phyloP scores from a whole-genome alignment of 2,797 vertebrate genomes.

The Oceanodroma leucorhoa region DNA sequence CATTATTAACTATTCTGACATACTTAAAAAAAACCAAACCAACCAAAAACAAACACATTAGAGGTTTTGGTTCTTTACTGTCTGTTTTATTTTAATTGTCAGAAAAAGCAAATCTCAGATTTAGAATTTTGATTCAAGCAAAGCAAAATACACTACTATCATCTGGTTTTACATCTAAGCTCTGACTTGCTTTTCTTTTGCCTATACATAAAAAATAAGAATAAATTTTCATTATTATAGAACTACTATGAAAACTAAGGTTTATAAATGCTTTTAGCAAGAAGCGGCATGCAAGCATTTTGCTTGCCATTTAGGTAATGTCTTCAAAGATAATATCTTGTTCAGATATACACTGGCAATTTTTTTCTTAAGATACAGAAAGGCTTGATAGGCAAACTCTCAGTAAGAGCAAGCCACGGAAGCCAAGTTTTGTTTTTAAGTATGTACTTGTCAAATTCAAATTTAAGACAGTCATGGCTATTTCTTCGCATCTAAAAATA shows the following conservation, averaged over 20 bases:
- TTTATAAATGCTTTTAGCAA: neutral
- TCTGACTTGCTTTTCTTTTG: neutral
- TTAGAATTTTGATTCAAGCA: neutral
- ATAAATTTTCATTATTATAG: neutral
- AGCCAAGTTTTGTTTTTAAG: neutral
- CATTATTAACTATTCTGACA: neutral
- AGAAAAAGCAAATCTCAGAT: neutral
- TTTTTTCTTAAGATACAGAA: neutral
- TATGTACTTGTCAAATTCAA: neutral
- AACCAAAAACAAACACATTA: neutral
- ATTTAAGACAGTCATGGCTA: neutral
- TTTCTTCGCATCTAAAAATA: neutral
- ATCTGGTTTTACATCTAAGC: neutral
- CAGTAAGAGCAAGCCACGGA: neutral
- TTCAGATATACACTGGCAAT: neutral
- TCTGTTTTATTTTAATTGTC: neutral
- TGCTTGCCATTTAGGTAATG: neutral
- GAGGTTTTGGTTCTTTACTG: neutral
- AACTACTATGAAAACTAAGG: neutral
- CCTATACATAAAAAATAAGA: neutral
- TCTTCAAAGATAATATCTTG: neutral
- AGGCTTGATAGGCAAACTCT: neutral
- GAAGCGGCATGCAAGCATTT: neutral
- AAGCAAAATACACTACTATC: neutral
- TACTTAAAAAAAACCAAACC: neutral